These are phyloP conservation scores for Pampus argenteus DNA, from an alignment of 2,797 vertebrate species.

Conservation along the genomic window DNA sequence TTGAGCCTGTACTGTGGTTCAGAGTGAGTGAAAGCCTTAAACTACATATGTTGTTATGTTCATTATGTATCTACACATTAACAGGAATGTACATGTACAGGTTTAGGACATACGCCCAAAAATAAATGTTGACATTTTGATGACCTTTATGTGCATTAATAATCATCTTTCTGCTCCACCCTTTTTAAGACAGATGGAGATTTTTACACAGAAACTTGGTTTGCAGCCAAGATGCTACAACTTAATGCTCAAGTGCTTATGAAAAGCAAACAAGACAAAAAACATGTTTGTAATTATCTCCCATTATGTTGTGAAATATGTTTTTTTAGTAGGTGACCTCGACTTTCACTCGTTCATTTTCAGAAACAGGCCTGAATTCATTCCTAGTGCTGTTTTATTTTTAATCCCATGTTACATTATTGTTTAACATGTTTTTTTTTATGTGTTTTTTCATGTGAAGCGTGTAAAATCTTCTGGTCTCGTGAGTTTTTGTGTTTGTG, in stretches of 20 bases:
- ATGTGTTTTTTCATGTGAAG: too few species aligned
- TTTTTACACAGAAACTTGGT: conserved; percentile 19
- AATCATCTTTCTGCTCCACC: neutral
- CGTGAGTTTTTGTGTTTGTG: too few species aligned
- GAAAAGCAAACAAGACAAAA: conserved; percentile 10
- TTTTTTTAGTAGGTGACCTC: too few species aligned
- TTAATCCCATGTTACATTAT: too few species aligned
- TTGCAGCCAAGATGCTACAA: neutral
- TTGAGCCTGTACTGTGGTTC: neutral
- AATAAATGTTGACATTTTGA: too few species aligned
- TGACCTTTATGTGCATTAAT: neutral
- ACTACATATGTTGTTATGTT: neutral
- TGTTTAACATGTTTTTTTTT: too few species aligned
- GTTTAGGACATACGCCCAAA: too few species aligned
- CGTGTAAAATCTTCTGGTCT: too few species aligned
- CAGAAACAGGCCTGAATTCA: too few species aligned
- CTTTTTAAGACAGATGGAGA: neutral
- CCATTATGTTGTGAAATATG: conserved; percentile 13
- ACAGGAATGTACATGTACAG: too few species aligned
- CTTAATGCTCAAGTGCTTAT: neutral
- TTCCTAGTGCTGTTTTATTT: too few species aligned
- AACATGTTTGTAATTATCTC: neutral
- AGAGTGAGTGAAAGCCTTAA: neutral
- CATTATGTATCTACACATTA: neutral
- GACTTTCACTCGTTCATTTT: too few species aligned